Percentiles rank a stretch among this genome's conserved stretches.
These are phyloP conservation scores for Cylindroiulus punctatus DNA, from an alignment of 2,888 invertebrate species.

Conservation along the genomic window DNA sequence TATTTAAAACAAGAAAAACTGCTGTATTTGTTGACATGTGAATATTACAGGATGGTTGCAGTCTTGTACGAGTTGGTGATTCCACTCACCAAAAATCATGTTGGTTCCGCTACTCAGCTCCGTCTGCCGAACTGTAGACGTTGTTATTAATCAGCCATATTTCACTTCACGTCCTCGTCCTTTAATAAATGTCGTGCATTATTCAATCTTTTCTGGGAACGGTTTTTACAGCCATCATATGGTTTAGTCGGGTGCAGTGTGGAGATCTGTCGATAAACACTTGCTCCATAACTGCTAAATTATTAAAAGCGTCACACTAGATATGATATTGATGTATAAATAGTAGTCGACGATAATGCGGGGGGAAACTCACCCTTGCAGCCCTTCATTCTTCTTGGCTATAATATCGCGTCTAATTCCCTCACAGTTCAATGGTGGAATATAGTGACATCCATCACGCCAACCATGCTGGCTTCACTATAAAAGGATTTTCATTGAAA, in stretches of 20 bases:
- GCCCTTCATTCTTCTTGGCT: constrained; percentile 6
- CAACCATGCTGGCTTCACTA: background rate
- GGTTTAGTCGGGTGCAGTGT: background rate
- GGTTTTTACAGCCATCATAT: constrained; percentile 48
- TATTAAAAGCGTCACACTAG: constrained; percentile 47
- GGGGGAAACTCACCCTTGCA: constrained; percentile 28
- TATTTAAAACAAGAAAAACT: too few relatives aligned
- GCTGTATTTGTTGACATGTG: background rate
- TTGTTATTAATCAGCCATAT: constrained; percentile 44
- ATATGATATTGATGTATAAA: constrained; percentile 34
- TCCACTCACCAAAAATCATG: background rate
- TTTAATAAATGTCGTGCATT: constrained; percentile 48
- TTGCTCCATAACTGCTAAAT: constrained; percentile 49
- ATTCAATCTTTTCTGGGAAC: constrained; percentile 49
- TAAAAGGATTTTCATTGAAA: background rate
- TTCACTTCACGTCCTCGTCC: constrained; percentile 39
- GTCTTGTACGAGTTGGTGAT: background rate
- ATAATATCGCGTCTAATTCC: constrained; percentile 12
- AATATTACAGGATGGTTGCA: background rate
- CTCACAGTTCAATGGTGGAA: constrained; percentile 38
- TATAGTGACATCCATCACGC: constrained; percentile 16
- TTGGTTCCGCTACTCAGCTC: background rate
- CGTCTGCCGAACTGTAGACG: background rate
- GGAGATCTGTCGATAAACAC: constrained; percentile 47
- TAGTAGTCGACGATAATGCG: background rate